A percentile compares a stretch with the other conserved stretches of the same genome.
Conservation (phyloP, 2,113 vertebrate species). For the Ondatra zibethicus region DNA sequence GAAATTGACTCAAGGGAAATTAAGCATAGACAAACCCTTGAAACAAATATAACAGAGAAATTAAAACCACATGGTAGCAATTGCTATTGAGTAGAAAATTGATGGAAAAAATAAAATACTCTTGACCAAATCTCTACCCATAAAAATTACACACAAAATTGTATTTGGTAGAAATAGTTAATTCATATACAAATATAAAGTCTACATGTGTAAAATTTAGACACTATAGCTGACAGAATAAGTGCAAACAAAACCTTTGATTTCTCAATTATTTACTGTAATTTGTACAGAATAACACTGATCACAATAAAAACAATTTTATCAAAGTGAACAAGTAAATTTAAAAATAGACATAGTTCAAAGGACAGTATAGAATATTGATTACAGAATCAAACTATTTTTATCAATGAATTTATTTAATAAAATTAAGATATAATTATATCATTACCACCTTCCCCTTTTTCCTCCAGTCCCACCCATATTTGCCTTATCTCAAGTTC, state of each 20-base stretch:
- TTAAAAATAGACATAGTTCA: conserved; percentile 16
- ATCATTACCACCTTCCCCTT: not conserved
- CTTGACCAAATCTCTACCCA: conserved; percentile 16
- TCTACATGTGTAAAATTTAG: not conserved
- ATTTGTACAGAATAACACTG: not conserved
- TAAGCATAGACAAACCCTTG: conserved; percentile 12
- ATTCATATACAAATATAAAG: not conserved
- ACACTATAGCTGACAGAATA: not conserved
- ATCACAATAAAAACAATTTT: conserved; percentile 44
- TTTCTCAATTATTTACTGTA: conserved; percentile 45
- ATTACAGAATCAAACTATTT: not conserved
- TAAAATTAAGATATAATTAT: not conserved
- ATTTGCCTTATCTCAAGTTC: not conserved
- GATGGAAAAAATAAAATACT: conserved; percentile 56
- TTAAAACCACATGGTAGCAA: not conserved
- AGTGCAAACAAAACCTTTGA: not conserved
- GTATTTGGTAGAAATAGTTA: conserved; percentile 49
- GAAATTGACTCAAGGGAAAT: conserved; percentile 52
- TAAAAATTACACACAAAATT: not conserved
- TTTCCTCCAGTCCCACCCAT: no score
- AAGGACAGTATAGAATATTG: conserved; percentile 29
- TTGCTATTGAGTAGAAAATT: conserved; percentile 40
- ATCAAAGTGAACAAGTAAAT: conserved; percentile 11
- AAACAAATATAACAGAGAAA: conserved; percentile 28
- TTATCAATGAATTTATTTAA: not conserved